These are phyloP conservation scores for Liparis tanakae DNA, from an alignment of 2,797 vertebrate genomes.

Conservation along the genomic window DNA sequence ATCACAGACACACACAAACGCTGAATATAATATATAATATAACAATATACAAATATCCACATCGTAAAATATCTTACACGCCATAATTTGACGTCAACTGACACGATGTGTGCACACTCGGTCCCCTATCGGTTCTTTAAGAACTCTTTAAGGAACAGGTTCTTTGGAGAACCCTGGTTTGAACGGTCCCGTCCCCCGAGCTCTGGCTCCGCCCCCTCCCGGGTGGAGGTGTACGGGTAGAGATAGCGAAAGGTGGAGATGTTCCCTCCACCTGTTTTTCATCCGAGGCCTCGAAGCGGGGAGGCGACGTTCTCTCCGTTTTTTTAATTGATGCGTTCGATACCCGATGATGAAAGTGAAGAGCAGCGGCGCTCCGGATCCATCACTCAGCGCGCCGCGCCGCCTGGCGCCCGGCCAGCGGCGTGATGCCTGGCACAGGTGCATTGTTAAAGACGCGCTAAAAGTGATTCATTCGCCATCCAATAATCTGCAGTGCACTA, in stretches of 20 bases:
- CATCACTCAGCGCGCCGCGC: slow-evolving; percentile 67
- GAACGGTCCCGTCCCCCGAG: no score
- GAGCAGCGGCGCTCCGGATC: slow-evolving; percentile 49
- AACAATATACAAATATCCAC: background rate
- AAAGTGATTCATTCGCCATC: slow-evolving; percentile 78
- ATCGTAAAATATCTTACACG: background rate
- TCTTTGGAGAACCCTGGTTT: no score
- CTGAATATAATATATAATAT: slow-evolving; percentile 30
- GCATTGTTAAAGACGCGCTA: slow-evolving; percentile 77
- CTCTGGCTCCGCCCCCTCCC: slow-evolving; percentile 14
- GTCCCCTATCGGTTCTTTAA: no score
- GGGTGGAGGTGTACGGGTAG: slow-evolving; percentile 58
- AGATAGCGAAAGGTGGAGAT: slow-evolving; percentile 54
- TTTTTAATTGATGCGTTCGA: slow-evolving; percentile 60
- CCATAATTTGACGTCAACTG: slow-evolving; percentile 57
- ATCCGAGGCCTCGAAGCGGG: slow-evolving; percentile 60
- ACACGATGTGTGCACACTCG: slow-evolving; percentile 32
- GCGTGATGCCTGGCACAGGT: slow-evolving; percentile 73
- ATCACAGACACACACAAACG: no score
- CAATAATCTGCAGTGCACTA: slow-evolving; percentile 69
- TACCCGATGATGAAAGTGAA: slow-evolving; percentile 67
- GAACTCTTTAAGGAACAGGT: no score
- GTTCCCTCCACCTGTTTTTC: slow-evolving; percentile 61
- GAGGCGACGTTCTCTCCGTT: slow-evolving; percentile 64
- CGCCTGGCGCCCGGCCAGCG: slow-evolving; percentile 64